Evolutionary conservation across 2,888 invertebrate species (phyloP).

Genomic region (Platerodrilus igneus): DNA sequence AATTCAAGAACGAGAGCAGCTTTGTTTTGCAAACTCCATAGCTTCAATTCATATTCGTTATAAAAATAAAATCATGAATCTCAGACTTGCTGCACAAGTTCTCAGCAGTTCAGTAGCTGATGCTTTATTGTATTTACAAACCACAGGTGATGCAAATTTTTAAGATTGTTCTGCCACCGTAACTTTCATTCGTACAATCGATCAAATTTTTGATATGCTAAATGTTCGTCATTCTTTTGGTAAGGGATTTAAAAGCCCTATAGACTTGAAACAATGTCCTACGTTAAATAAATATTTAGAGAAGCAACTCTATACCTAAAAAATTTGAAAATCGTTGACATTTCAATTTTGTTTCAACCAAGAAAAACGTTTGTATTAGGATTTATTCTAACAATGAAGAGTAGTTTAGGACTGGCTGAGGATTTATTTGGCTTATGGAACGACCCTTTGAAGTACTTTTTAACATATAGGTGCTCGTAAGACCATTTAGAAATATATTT

Average conservation of each 20-base stretch:
- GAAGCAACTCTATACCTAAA: not conserved
- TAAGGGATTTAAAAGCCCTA: conserved; percentile 8
- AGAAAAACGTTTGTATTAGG: conserved; percentile 14
- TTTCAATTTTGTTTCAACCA: conserved; percentile 5
- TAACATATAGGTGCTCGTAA: conserved; percentile 7
- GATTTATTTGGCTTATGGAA: not conserved
- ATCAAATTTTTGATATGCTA: conserved; percentile 17
- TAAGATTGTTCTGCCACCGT: conserved; percentile 10
- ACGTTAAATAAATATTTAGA: conserved; percentile 1
- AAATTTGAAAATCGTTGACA: conserved; percentile 1
- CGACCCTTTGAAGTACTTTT: conserved; percentile 2
- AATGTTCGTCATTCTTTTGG: conserved; percentile 18
- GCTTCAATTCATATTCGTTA: conserved; percentile 3
- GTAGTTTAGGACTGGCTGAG: conserved; percentile 7
- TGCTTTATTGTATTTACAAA: conserved; percentile 8
- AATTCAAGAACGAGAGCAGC: not conserved
- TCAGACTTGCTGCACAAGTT: conserved; percentile 8
- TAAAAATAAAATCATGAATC: conserved; percentile 14
- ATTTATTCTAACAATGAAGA: conserved; percentile 7
- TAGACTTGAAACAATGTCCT: conserved; percentile 8
- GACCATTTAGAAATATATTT: conserved; percentile 7
- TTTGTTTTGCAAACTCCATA: not conserved
- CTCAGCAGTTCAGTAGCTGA: conserved; percentile 10
- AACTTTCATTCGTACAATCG: conserved; percentile 15
- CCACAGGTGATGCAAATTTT: conserved; percentile 5